Percentiles rank a stretch among this genome's conserved stretches.
Evolutionary conservation across 2,888 invertebrate genomes (phyloP).

Genomic region (Pammene fasciana): DNA sequence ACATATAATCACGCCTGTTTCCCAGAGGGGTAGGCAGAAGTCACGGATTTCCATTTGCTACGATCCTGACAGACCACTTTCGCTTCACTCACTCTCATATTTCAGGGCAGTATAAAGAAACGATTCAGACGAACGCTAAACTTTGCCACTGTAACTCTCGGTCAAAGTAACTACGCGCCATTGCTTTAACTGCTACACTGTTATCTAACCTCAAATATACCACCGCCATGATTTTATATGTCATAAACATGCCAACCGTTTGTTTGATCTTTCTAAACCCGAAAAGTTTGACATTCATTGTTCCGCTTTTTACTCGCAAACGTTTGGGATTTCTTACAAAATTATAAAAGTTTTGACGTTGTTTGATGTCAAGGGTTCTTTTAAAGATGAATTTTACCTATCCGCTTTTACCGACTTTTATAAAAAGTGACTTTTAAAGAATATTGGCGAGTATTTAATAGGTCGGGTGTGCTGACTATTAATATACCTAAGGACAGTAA

Average conservation of each 20-base stretch:
- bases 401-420: too few relatives aligned
- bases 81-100: too few relatives aligned
- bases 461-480: too few relatives aligned
- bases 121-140: not conserved
- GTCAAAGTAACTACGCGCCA: too few relatives aligned
- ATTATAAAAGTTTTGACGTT: slow-evolving; percentile 2
- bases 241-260: slow-evolving; percentile 25
- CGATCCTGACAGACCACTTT: too few relatives aligned
- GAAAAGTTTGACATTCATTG: slow-evolving; percentile 24
- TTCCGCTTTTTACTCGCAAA: slow-evolving; percentile 18
- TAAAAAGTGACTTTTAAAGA: too few relatives aligned
- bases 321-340: not conserved
- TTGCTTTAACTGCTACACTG: slow-evolving; percentile 10
- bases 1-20: too few relatives aligned
- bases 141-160: not conserved
- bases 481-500: too few relatives aligned
- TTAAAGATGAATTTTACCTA: not conserved
- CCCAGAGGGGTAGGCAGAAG: too few relatives aligned
- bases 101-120: not conserved
- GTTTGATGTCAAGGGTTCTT: not conserved
- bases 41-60: too few relatives aligned
- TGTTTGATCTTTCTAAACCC: slow-evolving; percentile 34
- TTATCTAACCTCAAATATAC: slow-evolving; percentile 24
- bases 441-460: too few relatives aligned
- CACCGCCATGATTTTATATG: slow-evolving; percentile 17